These are phyloP conservation scores for Drosophila malerkotliana DNA, from an alignment of 1,140 invertebrate species.

Conservation along the genomic window DNA sequence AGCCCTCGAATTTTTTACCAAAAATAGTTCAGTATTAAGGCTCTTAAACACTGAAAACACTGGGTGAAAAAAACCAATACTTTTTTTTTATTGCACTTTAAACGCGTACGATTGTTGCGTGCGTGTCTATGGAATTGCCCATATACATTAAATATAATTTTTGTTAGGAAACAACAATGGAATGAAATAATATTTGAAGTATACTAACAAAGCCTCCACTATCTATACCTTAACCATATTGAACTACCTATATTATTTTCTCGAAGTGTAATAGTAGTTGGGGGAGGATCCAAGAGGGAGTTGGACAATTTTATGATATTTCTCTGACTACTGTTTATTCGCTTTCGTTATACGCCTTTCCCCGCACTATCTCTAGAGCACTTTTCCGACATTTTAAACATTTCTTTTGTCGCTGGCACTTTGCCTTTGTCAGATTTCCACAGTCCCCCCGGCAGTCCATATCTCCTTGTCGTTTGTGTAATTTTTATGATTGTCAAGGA, in stretches of 20 bases:
- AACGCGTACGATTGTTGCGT: too few relatives aligned
- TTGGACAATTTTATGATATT: constrained; percentile 77
- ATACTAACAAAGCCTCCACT: neutral
- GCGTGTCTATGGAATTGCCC: too few relatives aligned
- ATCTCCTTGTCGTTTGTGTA: constrained; percentile 69
- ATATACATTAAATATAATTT: too few relatives aligned
- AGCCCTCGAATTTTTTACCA: too few relatives aligned
- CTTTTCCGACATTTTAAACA: constrained; percentile 79
- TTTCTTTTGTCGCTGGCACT: constrained; percentile 61
- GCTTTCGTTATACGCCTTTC: constrained; percentile 33
- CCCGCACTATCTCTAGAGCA: constrained; percentile 49
- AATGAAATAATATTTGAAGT: too few relatives aligned
- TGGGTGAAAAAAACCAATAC: too few relatives aligned
- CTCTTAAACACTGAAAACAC: too few relatives aligned
- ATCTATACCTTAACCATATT: neutral
- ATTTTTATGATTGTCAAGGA: constrained; percentile 83
- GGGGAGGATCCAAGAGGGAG: constrained; percentile 24
- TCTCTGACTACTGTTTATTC: constrained; percentile 69
- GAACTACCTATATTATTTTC: neutral
- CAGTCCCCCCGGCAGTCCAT: constrained; percentile 46
- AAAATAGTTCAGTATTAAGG: too few relatives aligned
- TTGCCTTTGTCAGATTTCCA: constrained; percentile 62
- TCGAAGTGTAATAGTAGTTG: constrained; percentile 12
- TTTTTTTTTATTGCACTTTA: too few relatives aligned
- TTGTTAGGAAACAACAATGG: too few relatives aligned